Conservation (phyloP, 2,888 invertebrate genomes). For the Pammene fasciana region DNA sequence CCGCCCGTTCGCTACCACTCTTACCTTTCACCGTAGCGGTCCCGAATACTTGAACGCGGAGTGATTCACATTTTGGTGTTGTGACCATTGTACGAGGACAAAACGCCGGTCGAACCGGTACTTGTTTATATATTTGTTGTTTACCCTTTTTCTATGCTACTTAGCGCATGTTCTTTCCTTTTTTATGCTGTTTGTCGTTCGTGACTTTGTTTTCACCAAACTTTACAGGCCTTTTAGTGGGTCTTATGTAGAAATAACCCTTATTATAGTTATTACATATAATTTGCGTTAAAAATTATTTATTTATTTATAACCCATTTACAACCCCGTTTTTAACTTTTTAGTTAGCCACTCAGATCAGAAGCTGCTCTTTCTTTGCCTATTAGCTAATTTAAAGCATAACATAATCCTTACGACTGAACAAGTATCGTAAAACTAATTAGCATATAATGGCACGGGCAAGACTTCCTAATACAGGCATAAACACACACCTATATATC, state of each 20-base stretch:
- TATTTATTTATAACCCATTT: constrained; percentile 16
- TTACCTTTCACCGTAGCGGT: constrained; percentile 78
- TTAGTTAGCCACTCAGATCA: background rate
- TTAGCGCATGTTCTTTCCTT: constrained; percentile 45
- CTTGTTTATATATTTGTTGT: constrained; percentile 60
- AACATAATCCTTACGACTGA: constrained; percentile 56
- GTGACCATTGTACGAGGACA: constrained; percentile 64
- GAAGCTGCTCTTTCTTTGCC: constrained; percentile 47
- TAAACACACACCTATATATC: constrained; percentile 44
- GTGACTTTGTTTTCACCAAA: constrained; percentile 8
- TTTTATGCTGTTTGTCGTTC: constrained; percentile 6
- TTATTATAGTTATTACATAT: background rate
- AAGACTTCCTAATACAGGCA: constrained; percentile 56
- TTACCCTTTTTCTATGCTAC: constrained; percentile 46
- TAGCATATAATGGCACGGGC: constrained; percentile 71
- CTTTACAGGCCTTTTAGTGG: background rate
- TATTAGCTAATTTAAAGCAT: constrained; percentile 42
- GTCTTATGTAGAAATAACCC: background rate
- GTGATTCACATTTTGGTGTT: constrained; percentile 74
- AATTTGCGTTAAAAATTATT: background rate
- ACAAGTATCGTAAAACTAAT: constrained; percentile 65
- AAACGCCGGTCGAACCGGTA: constrained; percentile 62
- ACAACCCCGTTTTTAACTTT: background rate
- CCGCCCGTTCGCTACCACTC: constrained; percentile 73
- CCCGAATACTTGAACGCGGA: constrained; percentile 73